Evolutionary conservation across 2,888 invertebrate genomes (phyloP).

Genomic region (Glaucopsyche alexis): DNA sequence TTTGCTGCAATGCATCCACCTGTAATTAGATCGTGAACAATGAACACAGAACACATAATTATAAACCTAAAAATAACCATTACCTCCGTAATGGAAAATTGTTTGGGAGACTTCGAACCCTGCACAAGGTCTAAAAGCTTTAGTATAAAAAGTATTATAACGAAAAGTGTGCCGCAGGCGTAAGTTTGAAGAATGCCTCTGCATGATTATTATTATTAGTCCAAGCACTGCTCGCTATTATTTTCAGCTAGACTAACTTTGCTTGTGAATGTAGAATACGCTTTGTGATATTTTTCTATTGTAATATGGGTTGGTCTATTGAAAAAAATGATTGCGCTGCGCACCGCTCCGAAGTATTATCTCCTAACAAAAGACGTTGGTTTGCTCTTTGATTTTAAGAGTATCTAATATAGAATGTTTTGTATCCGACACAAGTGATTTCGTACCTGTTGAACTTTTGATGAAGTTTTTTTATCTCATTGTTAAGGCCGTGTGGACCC

Average conservation of each 20-base stretch:
- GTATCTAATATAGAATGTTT: slow-evolving; percentile 10
- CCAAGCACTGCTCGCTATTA: slow-evolving; percentile 51
- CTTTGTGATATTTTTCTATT: slow-evolving; percentile 39
- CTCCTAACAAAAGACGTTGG: slow-evolving; percentile 25
- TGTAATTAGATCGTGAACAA: not conserved
- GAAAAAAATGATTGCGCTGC: slow-evolving; percentile 23
- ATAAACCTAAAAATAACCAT: too few relatives aligned
- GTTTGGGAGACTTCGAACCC: too few relatives aligned
- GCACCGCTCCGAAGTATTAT: slow-evolving; percentile 19
- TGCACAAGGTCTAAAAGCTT: too few relatives aligned
- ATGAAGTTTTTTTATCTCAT: slow-evolving; percentile 1
- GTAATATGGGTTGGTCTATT: slow-evolving; percentile 33
- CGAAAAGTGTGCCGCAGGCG: slow-evolving; percentile 26
- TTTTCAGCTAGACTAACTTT: slow-evolving; percentile 49
- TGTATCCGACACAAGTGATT: slow-evolving; percentile 4
- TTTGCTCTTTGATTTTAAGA: slow-evolving; percentile 15
- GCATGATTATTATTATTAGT: slow-evolving; percentile 49
- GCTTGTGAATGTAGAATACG: slow-evolving; percentile 43
- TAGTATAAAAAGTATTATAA: slow-evolving; percentile 3
- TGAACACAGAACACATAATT: too few relatives aligned
- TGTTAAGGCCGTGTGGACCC: too few relatives aligned
- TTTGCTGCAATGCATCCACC: slow-evolving; percentile 9
- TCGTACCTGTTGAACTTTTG: slow-evolving; percentile 19
- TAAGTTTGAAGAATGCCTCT: slow-evolving; percentile 30
- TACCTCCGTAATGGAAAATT: too few relatives aligned